Base-by-base conservation (phyloP, 2,888 invertebrate species). In the Tetragonula carbonaria region DNA sequence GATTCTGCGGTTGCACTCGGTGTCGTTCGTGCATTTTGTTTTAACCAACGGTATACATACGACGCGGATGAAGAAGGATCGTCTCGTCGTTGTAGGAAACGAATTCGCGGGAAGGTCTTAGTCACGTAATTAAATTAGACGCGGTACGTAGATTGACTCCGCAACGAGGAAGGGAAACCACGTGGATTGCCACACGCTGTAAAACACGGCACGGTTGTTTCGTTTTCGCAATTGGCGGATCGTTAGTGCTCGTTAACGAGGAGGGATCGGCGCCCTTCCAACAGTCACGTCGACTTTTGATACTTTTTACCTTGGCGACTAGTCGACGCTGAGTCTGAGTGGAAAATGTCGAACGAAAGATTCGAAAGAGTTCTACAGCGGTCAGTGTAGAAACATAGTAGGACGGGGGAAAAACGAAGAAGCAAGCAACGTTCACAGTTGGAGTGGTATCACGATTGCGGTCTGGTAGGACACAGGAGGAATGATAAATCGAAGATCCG, bases 91-190 rank as follows among this genome's bases (percentile, higher is more conserved):
- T 55, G 57, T 5, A 38, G 57, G 67, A 62, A 74, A 85, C 65
- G 53, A 63, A 78, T 79, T 70, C n/a, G 65, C 63, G 50, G 28
- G 71, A 70, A 85, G 79, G 73, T 79, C 84, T 84, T 78, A 74
- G 50, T 13, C 73, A 57, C 87, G 76, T 86, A 86, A 87, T 82
- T 86, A 74, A 55, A 80, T 87, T 71, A 78, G 80, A 62, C 62
- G 45, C 51, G 59, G 67, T 21, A 79, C 57, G 57, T 50, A 77
- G 80, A 86, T 77, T 67, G 28, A 38, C 23, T 55, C 33, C 13
- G 65, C 79, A 78, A 79, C 33, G 38, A 82, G 33, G 80, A 75
- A 71, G 62, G 73, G 80, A 85, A 76, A 45, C 45, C 55, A 28
- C 51, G 21, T 11, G 2, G n/a, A 33, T 76, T 76, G 68, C 63